Evolutionary conservation across 2,888 invertebrate species (phyloP), one percentile per base, ranked within the genome.

Genomic region (Allophyes oxyacanthae): DNA sequence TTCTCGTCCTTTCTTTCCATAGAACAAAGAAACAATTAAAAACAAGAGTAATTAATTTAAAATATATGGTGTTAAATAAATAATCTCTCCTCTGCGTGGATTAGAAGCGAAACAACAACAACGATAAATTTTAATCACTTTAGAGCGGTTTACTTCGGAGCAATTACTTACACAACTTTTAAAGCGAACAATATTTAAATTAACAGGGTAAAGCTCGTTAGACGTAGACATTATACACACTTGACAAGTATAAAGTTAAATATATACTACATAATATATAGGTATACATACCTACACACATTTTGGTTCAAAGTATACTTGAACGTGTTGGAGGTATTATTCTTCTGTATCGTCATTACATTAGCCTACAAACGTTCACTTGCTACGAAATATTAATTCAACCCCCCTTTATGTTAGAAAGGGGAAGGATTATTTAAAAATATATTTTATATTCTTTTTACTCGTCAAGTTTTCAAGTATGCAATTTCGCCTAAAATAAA

Each of bases 91-190:
- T 44, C 33, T 20, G 34, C 64, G 66, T 52, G 45, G 51, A 64
- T 74, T 69, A 65, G 40, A 54, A 65, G n/a, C 33, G 49, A 11
- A 63, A 68, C 68, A 73, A 75, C 60, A 75, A 72, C 55, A 56
- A 54, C 64, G 38, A 73, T 75, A 65, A 56, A 74, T 76, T 70
- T 64, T 67, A 75, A 70, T 72, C 56, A 60, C 48, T 65, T 59
- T 50, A 46, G 49, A 56, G 49, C 64, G 64, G 54, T 74, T 66
- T 51, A 58, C 56, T 70, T 61, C 45, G 32, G 9, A 50, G 64
- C 56, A 53, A 69, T 66, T 66, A 66, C 52, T 66, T 53, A 50
- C 41, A 46, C n/a, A 66, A 70, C 52, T 66, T 66, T 69, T 70
- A 30, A 70, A 66, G 50, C 64, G 58, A 57, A 50, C 45, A 53